Evolutionary conservation across 2,888 invertebrate genomes (phyloP), one percentile per base, ranked within the genome.

Genomic region (Homarus gammarus): DNA sequence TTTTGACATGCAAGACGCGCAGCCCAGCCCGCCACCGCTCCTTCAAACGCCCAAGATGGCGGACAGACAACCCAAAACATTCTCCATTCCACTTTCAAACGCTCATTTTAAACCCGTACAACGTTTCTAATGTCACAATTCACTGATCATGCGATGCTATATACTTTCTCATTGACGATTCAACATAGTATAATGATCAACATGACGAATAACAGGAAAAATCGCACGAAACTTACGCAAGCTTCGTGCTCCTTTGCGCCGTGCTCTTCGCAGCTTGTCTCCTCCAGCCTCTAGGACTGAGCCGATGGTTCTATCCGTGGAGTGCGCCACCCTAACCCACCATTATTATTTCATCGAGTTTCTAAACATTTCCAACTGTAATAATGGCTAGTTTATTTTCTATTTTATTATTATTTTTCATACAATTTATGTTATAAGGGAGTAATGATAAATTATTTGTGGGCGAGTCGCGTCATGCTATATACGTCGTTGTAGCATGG

Each of bases 181-280:
- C 22, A 22, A 56, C n/a, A 31, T 18, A 68, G 38, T 10, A 15
- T n/a, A 27, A 10, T n/a, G 27, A 49, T 18, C 64, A 33, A 79
- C 72, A 72, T 1, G 79, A 27, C 44, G 70, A 10, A 38, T 8
- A 6, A n/a, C 22, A 56, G 70, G 12, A 77, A 51, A 51, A 70
- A 64, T 38, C 0, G 70, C 40, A 56, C 51, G 70, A 89, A 89
- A 89, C 88, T 89, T 84, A 89, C 88, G 84, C 88, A 84, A 89
- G 88, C 88, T 84, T 89, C 88, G 88, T 84, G 83, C 88, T 51
- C 84, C 88, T 44, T 78, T 70, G 56, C 31, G 78, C 88, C 84
- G 84, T 89, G 88, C 72, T 89, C 83, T 84, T 89, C n/a, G 84
- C 88, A 89, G 84, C 88, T 84, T 56, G 78, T 89, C 88, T 89